Percentiles rank a stretch among this genome's conserved stretches.
Conservation (phyloP, 2,797 vertebrate species). For the Ctenopoma kingsleyae region DNA sequence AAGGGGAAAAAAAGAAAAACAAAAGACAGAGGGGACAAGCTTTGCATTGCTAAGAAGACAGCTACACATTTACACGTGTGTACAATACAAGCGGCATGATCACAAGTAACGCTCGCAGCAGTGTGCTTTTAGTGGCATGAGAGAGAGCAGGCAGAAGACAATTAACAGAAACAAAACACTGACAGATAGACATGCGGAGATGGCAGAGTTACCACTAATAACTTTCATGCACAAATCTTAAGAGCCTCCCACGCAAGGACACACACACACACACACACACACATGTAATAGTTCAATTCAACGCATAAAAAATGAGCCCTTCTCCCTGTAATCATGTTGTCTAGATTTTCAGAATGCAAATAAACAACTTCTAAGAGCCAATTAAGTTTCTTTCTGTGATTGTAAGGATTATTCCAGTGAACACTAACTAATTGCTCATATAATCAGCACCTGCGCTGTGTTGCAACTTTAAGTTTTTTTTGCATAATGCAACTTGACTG, state of each 20-base stretch:
- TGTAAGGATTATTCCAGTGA: slow-evolving; percentile 36
- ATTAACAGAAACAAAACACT: slow-evolving; percentile 23
- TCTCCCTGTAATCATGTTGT: slow-evolving; percentile 44
- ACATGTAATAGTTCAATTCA: slow-evolving; percentile 8
- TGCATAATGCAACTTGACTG: slow-evolving; percentile 3
- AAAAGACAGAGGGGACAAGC: slow-evolving; percentile 53
- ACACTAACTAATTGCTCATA: slow-evolving; percentile 35
- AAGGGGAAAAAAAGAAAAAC: slow-evolving; percentile 37
- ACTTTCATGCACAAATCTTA: slow-evolving; percentile 21
- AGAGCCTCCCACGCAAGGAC: neutral
- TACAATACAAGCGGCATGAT: slow-evolving; percentile 32
- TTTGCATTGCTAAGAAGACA: slow-evolving; percentile 59
- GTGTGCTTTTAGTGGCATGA: slow-evolving; percentile 32
- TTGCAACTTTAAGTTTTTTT: slow-evolving; percentile 6
- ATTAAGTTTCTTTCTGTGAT: slow-evolving; percentile 52
- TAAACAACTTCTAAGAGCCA: slow-evolving; percentile 51
- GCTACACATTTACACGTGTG: slow-evolving; percentile 39
- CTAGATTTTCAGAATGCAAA: slow-evolving; percentile 41
- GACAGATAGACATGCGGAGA: slow-evolving; percentile 15
- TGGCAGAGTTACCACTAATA: slow-evolving; percentile 5
- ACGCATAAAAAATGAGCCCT: slow-evolving; percentile 23
- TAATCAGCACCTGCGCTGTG: slow-evolving; percentile 41
- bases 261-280: neutral
- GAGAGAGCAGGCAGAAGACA: slow-evolving; percentile 24
- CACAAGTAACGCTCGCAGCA: slow-evolving; percentile 46